Base-by-base conservation (phyloP, 2,888 invertebrate species). In the Nomada ruficornis region DNA sequence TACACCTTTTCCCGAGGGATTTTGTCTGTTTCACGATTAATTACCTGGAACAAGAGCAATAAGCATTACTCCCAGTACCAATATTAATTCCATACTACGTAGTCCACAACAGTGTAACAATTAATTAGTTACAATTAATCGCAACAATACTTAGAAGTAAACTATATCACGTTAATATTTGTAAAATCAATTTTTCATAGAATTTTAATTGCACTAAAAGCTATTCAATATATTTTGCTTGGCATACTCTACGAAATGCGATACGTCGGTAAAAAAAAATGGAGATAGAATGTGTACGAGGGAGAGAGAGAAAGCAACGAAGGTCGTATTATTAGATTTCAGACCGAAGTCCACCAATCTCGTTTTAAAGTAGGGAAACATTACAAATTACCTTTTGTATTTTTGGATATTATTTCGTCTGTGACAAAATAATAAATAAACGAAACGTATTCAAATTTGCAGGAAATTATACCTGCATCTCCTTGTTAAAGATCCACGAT, bases 1-100 rank as follows among this genome's bases (percentile, higher is more conserved):
- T 95, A 97, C 77, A 98, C 97, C 91, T 96, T 96, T 83, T 96
- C 96, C 2, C 97, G 95, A 0, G 97, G 96, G 81, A 98, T 98
- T 93, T 96, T 96, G 89, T 97, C 97, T 0, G 97, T 96, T 91
- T 97, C 97, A 15, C 98, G 95, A 90, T 97, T 95, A 60, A 96
- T 95, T 0, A 97, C 97, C 91, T 94, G 90, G 44, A 89, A 91
- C 70, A 65, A 26, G 54, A n/a, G 5, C 5, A n/a, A 26, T 0
- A 20, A 50, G 26, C 42, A 36, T 36, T 36, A 36, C 7, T 36
- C 36, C 36, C 36, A 36, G 36, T 36, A 44, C 5, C 3, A 36
- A 15, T 52, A 65, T 7, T 20, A 52, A 23, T 5, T 15, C 15
- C 57, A 26, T 57, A 57, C 15, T 26, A 62, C 10, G 36, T 42